Base-by-base conservation (phyloP, 1,140 invertebrate genomes). In the Meloidogyne exigua region DNA sequence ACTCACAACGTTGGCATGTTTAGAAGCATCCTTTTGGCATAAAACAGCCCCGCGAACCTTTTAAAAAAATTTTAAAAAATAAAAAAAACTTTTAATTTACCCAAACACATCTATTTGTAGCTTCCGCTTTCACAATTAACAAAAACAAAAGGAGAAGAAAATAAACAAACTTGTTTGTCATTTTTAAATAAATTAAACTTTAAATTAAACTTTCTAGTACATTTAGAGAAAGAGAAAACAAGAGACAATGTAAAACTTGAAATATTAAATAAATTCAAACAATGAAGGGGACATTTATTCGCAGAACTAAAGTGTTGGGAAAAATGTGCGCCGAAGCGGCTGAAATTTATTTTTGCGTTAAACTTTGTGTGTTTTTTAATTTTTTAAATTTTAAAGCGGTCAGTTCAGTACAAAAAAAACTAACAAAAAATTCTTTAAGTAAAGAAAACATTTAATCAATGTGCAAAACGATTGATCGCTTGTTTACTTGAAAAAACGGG, bases 1-100 rank as follows among this genome's bases (percentile, higher is more conserved):
- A 57, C 49, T 57, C 9, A 57, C 49, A 57, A 82, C 80, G 39
- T 81, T 81, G 13, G 67, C 39, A 15, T 81, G 80, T 42, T 81
- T 81, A 42, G 32, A 57, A 23, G 68, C 76, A 36, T 81, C 69
- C 15, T 68, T 68, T 28, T 81, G 70, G 36, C 80, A 81, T 63
- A 63, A 26, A 18, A 82, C 36, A 1, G 68, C 77, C 13, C 80
- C 80, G 12, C 79, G 62, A 21, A 76, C 80, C 80, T 73, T 73
- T 39, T 18, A 36, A 15, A 57, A 13, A 11, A 67, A 49, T 77
- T 32, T 18, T 65, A 18, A n/a, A n/a, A 57, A 57, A n/a, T n/a
- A 25, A 15, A 26, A 64, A 64, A 64, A 26, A 26, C 15, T 68
- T 23, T 12, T 69, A 12, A 62, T 18, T 9, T 23, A 73, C 72